These are phyloP conservation scores for Pseudoips prasinana DNA, from an alignment of 2,888 invertebrate genomes.

Conservation along the genomic window DNA sequence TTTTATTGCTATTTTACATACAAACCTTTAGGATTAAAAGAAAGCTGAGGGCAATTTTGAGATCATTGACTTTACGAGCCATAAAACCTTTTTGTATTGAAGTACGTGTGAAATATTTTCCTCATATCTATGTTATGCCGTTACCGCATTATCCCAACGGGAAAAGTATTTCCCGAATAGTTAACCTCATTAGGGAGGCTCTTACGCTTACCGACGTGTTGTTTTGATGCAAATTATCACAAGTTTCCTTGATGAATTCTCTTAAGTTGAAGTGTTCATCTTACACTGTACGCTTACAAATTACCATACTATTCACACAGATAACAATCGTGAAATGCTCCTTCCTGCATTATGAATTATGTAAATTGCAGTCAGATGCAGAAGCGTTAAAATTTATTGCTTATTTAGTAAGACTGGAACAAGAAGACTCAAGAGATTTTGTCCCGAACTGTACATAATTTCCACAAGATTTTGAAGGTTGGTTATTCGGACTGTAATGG, in stretches of 20 bases:
- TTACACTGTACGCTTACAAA: too few species aligned
- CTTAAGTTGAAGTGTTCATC: too few species aligned
- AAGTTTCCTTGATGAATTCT: conserved; percentile 1
- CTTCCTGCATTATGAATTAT: too few species aligned
- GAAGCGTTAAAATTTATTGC: too few species aligned
- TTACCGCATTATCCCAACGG: conserved; percentile 33
- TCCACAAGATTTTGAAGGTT: too few species aligned
- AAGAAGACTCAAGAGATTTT: neutral
- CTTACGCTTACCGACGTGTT: conserved; percentile 15
- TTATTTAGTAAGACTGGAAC: neutral
- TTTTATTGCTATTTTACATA: conserved; percentile 33
- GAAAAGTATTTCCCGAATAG: conserved; percentile 32
- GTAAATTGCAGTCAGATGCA: too few species aligned
- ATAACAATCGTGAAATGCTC: too few species aligned
- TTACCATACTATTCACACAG: too few species aligned
- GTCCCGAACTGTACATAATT: neutral
- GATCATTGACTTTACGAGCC: conserved; percentile 66
- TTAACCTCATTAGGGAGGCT: conserved; percentile 28
- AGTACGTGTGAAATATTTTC: conserved; percentile 47
- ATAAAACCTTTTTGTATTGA: conserved; percentile 61
- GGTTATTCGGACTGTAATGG: too few species aligned
- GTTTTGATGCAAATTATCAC: conserved; percentile 24
- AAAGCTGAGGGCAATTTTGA: conserved; percentile 52
- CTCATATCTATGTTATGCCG: conserved; percentile 29
- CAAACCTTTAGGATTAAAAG: conserved; percentile 36